Percentiles rank a stretch among this genome's conserved stretches.
Conservation (phyloP, 2,888 invertebrate genomes). For the Pomacea canaliculata region DNA sequence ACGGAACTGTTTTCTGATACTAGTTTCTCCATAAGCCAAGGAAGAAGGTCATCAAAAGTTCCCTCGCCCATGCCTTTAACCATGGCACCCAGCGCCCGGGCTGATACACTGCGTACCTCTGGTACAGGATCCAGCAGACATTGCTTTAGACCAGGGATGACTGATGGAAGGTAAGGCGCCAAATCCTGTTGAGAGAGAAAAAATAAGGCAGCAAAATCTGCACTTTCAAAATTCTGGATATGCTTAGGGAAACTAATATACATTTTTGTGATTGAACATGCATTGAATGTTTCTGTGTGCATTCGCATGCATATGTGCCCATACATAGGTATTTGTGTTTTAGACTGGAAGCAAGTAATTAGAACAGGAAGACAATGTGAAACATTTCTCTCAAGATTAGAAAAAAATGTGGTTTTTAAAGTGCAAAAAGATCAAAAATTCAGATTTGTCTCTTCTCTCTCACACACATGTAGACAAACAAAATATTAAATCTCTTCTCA, state of each 20-base stretch:
- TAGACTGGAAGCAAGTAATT: no score
- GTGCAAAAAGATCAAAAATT: no score
- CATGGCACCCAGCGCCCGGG: slow-evolving; percentile 97
- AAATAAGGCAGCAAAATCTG: not conserved
- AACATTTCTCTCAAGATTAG: no score
- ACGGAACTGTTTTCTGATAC: slow-evolving; percentile 96
- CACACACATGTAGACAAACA: no score
- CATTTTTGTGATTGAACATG: not conserved
- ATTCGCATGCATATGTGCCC: no score
- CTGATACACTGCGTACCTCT: slow-evolving; percentile 95
- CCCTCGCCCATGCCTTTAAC: slow-evolving; percentile 96
- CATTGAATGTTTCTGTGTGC: not conserved
- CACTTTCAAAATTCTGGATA: not conserved
- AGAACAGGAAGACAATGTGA: no score
- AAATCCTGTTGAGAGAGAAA: slow-evolving; percentile 76
- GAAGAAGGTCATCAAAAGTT: slow-evolving; percentile 94
- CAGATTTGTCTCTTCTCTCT: no score
- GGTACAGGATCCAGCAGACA: slow-evolving; percentile 98
- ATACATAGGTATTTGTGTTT: no score
- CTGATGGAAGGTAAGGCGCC: slow-evolving; percentile 93
- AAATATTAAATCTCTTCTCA: no score
- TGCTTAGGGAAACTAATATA: not conserved
- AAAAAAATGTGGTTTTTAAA: no score
- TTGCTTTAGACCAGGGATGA: slow-evolving; percentile 95
- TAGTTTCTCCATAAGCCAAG: slow-evolving; percentile 98